phyloP scores from a whole-genome alignment of 2,113 vertebrate genomes.

The Isurus oxyrinchus region DNA sequence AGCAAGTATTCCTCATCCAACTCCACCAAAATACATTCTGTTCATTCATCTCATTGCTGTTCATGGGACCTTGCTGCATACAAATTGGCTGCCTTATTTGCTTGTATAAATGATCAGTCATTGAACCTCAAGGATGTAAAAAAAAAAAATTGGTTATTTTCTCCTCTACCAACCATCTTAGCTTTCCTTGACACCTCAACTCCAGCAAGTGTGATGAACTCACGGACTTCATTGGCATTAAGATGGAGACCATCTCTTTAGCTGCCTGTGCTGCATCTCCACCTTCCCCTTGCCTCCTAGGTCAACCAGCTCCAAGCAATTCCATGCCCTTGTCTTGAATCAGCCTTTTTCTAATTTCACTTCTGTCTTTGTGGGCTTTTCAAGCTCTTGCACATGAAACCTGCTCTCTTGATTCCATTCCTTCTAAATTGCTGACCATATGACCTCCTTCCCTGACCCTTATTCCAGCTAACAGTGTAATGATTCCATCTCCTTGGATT shows the following conservation, averaged over 20 bases:
- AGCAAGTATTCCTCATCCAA: background rate
- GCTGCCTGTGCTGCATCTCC: background rate
- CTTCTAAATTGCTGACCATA: background rate
- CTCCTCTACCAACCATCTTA: background rate
- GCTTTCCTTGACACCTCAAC: background rate
- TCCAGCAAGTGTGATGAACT: background rate
- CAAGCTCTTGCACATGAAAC: background rate
- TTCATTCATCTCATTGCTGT: background rate
- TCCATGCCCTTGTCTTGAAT: background rate
- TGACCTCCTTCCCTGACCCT: background rate
- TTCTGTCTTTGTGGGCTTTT: background rate
- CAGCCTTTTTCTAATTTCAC: background rate
- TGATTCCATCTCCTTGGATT: background rate
- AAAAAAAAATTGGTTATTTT: background rate
- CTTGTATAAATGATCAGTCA: background rate
- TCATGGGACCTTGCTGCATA: background rate
- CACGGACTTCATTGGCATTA: background rate
- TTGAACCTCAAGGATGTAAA: background rate
- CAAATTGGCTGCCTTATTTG: background rate
- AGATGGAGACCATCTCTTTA: background rate
- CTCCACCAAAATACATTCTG: background rate
- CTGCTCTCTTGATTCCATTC: background rate
- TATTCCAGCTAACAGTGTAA: background rate
- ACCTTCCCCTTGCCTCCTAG: background rate
- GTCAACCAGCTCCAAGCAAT: slow-evolving; percentile 39